phyloP scores from a whole-genome alignment of 1,140 invertebrate species.

The Rhagoletis pomonella region DNA sequence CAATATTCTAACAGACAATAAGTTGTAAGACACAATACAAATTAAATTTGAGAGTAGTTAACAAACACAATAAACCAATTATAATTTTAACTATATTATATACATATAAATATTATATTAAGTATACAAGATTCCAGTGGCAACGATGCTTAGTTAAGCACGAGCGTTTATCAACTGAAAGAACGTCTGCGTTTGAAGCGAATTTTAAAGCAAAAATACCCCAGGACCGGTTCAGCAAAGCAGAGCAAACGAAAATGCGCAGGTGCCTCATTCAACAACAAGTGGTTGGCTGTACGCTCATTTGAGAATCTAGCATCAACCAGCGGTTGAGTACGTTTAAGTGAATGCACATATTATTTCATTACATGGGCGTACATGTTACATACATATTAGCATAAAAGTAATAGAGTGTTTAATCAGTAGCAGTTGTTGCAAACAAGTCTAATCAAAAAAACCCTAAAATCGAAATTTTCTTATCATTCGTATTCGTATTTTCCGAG shows the following conservation, averaged over 20 bases:
- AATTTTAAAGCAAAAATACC: slow-evolving; percentile 43
- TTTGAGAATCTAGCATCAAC: neutral
- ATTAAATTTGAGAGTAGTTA: neutral
- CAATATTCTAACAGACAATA: neutral
- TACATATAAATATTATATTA: neutral
- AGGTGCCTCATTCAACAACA: slow-evolving; percentile 33
- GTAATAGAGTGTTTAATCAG: neutral
- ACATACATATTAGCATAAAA: no score
- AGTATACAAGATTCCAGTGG: slow-evolving; percentile 7
- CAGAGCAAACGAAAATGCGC: slow-evolving; percentile 29
- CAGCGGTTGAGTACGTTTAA: neutral
- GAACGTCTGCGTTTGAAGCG: slow-evolving; percentile 29
- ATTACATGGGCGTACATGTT: no score
- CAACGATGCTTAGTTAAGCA: slow-evolving; percentile 29
- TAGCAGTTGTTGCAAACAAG: neutral
- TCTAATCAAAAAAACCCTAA: neutral
- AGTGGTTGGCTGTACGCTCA: neutral
- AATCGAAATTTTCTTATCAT: neutral
- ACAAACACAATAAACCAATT: slow-evolving; percentile 9
- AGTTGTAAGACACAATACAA: neutral
- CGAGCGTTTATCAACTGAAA: slow-evolving; percentile 49
- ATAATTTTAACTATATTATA: neutral
- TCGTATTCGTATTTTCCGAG: neutral
- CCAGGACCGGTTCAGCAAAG: slow-evolving; percentile 47
- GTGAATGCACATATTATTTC: no score